phyloP scores from a whole-genome alignment of 2,113 vertebrate genomes.

The Columba livia region DNA sequence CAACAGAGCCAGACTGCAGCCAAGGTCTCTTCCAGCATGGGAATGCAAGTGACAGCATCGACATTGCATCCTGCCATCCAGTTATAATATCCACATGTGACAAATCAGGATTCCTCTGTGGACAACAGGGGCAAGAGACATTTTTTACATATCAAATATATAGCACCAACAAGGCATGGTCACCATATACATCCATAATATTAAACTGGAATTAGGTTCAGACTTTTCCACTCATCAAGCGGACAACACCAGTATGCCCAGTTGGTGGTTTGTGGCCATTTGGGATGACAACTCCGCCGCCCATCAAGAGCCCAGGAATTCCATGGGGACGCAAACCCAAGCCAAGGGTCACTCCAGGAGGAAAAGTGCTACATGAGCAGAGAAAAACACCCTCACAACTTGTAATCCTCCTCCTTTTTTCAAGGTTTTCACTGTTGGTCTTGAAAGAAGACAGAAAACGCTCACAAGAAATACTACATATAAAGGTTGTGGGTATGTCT shows the following conservation, averaged over 20 bases:
- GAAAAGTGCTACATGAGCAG: background rate
- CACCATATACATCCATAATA: background rate
- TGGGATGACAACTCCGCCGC: background rate
- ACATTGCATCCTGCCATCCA: background rate
- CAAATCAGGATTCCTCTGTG: background rate
- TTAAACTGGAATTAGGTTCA: background rate
- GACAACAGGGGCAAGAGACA: background rate
- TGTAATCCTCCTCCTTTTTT: background rate
- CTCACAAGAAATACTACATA: background rate
- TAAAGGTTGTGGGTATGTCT: background rate
- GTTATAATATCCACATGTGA: background rate
- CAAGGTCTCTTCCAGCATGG: background rate
- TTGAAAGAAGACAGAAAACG: background rate
- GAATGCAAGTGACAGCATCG: background rate
- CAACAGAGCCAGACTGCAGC: background rate
- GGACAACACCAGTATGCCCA: background rate
- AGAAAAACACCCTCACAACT: background rate
- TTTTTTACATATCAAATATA: background rate
- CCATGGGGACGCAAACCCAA: background rate
- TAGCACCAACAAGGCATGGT: background rate
- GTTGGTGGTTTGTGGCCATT: background rate
- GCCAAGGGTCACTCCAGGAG: background rate
- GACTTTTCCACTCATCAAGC: background rate
- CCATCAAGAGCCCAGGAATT: background rate
- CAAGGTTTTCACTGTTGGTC: background rate